Evolutionary conservation across 2,888 invertebrate genomes (phyloP), one percentile per base, ranked within the genome.

Genomic region (Rotaria sp.): DNA sequence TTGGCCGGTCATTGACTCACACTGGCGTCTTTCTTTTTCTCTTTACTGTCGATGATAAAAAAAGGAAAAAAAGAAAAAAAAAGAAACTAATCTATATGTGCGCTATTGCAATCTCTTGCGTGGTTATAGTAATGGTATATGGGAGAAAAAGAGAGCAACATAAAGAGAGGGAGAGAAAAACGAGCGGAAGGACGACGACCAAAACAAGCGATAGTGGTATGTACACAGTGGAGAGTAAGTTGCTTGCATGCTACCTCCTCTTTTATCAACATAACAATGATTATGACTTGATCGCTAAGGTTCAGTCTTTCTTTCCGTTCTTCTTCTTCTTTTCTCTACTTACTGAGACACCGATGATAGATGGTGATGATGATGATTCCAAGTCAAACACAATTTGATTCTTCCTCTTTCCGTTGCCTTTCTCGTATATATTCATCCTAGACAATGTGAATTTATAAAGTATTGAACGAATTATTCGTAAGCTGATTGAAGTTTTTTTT

Each of bases 131-230:
- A 21, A 21, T 67, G 38, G 21, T 67, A 38, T 4, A 21, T 11
- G 30, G 35, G 30, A 35, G 35, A 35, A 67, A 30, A 35, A 67
- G 35, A 67, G 35, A 35, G 21, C 3, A 38, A 67, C 21, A 67
- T 7, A 21, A 8, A 67, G 67, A 67, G 30, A 67, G 67, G 35
- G 67, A 67, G 30, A 67, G 67, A 67, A 21, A 35, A 67, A 67
- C 67, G 67, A 67, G 38, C 67, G 67, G 67, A 67, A 67, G 67
- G 67, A 67, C 67, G 35, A 67, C 67, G 35, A 67, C 67, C 67
- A 67, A 67, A 67, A 67, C 67, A 67, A 67, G 18, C 67, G 30
- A 35, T 67, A 67, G 35, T 18, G 35, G 67, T 67, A 30, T 67
- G 67, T 35, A 35, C 30, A 59, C 13, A n/a, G 30, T 15, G 30